Evolutionary conservation across 2,888 invertebrate species (phyloP), one percentile per base, ranked within the genome.

Genomic region (Drosophila hamatofila): DNA sequence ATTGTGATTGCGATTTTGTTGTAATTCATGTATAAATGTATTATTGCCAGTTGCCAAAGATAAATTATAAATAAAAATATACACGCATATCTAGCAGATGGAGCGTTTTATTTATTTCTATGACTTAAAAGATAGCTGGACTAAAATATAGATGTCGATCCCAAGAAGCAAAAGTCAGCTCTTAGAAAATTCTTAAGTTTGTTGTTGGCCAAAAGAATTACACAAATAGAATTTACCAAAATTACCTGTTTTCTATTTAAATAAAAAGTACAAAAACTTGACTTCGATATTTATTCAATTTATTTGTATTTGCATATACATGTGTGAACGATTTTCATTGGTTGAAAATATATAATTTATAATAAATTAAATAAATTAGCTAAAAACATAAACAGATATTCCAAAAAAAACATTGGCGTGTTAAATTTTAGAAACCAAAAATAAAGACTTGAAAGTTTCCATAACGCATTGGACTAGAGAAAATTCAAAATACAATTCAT

Each of bases 281-380:
- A 12, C 8, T 68, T 68, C 42, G 39, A 73, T 71, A 23, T 77
- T 70, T 52, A 65, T 72, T 80, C 39, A 72, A 63, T 78, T 76
- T 69, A 80, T 72, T 65, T 78, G 46, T 76, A 42, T 56, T 80
- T 80, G 60, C 65, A 77, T 54, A 77, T 67, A 42, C 37, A 44
- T 57, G 44, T 48, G 63, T 76, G 44, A 87, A 87, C 75, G 58
- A 70, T 75, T 89, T 75, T 52, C 59, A 59, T 79, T 86, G 64
- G 61, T 67, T 65, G 63, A 72, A 62, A 78, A 73, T 52, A 63
- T 56, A 61, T 83, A 71, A 64, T 73, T 78, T 73, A 89, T 79
- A 84, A 88, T 89, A 84, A 84, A 81, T 84, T 57, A 84, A 84
- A 87, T 84, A 84, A 84, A 84, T 84, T 79, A 84, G 76, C 88